Base-by-base conservation (phyloP, 2,888 invertebrate species). In the Pimpla rufipes region DNA sequence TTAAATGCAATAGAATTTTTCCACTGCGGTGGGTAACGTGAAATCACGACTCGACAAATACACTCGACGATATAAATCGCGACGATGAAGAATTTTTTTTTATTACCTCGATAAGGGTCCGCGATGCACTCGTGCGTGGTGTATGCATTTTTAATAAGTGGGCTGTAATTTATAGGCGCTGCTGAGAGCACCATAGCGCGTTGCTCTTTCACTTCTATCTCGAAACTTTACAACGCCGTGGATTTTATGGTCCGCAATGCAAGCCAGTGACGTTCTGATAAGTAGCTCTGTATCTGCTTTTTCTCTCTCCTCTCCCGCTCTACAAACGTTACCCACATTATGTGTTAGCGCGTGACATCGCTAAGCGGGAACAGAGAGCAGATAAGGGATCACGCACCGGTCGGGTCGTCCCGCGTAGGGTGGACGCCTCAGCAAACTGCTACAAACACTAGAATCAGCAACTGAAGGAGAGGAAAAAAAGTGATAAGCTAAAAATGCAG, bases 231-330 rank as follows among this genome's bases (percentile, higher is more conserved):
- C 89, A 91, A 89, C 91, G 85, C 85, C 82, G 88, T 80, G 74
- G 68, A 78, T 83, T 92, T 92, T 92, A 92, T 91, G 92, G 90
- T 88, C 62, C 62, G 88, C 88, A 88, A 89, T 87, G 89, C 89
- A 92, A 92, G 92, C 92, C 91, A 87, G 88, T 88, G 82, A 81
- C 86, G 87, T 86, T 87, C 90, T 91, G 93, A 93, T 93, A 93
- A 93, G 92, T 92, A 92, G 92, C 93, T 93, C 92, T 92, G 92
- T 88, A 81, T 66, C 52, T 55, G 45, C 47, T 1, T 18, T 59
- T 59, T 62, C 37, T 59, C 29, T 42, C 57, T 55, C 45, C 35
- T 45, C 18, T 40, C 29, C 55, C 55, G 35, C 21, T 68, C 37
- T 55, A 50, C 66, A 88, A 86, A 90, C 90, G 90, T 91, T 91